phyloP scores from a whole-genome alignment of 2,888 invertebrate genomes.

The Eristalis tenax region DNA sequence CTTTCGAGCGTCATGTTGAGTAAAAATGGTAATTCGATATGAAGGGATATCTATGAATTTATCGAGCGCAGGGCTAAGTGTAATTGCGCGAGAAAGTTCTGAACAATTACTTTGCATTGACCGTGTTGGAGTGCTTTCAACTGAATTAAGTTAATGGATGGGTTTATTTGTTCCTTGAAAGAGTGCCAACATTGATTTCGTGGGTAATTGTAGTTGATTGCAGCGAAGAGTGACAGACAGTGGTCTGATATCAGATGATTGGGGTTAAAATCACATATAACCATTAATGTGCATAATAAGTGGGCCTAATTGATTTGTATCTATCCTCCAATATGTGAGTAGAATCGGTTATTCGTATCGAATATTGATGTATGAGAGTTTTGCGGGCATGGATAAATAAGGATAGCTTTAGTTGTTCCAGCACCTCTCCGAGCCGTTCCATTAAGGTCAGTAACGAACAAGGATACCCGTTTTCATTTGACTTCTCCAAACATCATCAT shows the following conservation, averaged over 20 bases:
- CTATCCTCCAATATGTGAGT: not conserved
- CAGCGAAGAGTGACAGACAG: not conserved
- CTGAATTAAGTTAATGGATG: constrained; percentile 28
- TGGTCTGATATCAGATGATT: not conserved
- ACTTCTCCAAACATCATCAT: too few species aligned
- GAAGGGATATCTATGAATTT: constrained; percentile 51
- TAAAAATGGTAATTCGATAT: constrained; percentile 46
- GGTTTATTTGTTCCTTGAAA: constrained; percentile 19
- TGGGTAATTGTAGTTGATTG: not conserved
- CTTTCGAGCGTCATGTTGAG: not conserved
- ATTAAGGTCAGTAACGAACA: too few species aligned
- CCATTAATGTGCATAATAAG: not conserved
- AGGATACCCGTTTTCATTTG: too few species aligned
- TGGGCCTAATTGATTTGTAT: not conserved
- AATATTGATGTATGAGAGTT: not conserved
- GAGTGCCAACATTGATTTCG: constrained; percentile 5
- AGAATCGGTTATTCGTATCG: not conserved
- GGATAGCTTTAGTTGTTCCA: too few species aligned
- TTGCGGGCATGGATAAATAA: too few species aligned
- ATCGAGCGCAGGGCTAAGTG: constrained; percentile 29
- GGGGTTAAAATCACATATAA: too few species aligned
- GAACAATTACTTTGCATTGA: constrained; percentile 32
- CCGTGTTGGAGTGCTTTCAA: constrained; percentile 27
- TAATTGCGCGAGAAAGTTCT: constrained; percentile 31
- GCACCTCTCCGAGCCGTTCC: too few species aligned